These are phyloP conservation scores for Apostichopus leukothele DNA, from an alignment of 53 echinoderm and acorn worm species.

Conservation along the genomic window DNA sequence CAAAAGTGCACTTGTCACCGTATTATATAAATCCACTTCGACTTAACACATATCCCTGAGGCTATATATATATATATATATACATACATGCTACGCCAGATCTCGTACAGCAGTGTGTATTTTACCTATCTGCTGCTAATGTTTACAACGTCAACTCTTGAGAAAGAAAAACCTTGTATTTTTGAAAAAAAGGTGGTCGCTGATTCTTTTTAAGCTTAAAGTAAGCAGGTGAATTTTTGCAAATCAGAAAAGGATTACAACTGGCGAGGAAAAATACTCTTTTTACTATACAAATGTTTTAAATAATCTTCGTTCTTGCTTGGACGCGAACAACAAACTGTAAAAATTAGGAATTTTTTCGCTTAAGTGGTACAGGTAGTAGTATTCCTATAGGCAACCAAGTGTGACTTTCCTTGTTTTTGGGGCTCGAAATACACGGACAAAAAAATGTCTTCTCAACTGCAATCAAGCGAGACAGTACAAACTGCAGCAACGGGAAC, in stretches of 20 bases:
- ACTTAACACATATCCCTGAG: conserved; percentile 33
- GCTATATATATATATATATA: conserved; percentile 47
- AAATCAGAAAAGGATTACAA: too few species aligned
- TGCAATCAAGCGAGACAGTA: conserved; percentile 39
- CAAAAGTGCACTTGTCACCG: neutral
- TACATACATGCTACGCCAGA: conserved; percentile 20
- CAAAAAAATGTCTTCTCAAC: conserved; percentile 10
- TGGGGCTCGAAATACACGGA: neutral
- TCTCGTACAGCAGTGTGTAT: neutral
- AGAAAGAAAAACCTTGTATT: too few species aligned
- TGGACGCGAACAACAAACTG: neutral
- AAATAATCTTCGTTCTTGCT: too few species aligned
- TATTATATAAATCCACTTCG: neutral
- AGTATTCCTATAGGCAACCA: neutral
- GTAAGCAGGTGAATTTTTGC: too few species aligned
- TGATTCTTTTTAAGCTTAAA: too few species aligned
- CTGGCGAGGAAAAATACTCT: too few species aligned
- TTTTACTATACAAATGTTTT: too few species aligned
- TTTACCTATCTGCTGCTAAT: conserved; percentile 15
- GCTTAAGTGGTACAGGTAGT: conserved; percentile 32
- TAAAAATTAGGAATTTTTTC: neutral
- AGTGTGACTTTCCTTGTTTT: neutral
- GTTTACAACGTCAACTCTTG: neutral
- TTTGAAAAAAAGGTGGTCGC: neutral
- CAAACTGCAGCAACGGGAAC: conserved; percentile 29